These are phyloP conservation scores for Atta colombica DNA, from an alignment of 1,140 invertebrate species.

Conservation along the genomic window DNA sequence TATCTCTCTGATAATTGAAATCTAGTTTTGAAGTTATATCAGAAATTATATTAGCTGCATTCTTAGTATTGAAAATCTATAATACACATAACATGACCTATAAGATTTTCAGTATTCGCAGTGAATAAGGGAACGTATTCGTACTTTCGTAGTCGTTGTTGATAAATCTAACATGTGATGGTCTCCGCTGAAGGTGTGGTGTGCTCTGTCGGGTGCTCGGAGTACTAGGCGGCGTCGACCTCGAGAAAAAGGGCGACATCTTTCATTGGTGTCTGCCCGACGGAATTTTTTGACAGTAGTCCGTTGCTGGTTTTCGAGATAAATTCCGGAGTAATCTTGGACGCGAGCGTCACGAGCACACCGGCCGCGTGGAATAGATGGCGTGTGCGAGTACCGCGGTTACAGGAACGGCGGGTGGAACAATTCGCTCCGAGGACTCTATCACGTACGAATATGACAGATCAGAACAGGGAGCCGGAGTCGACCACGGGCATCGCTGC, in stretches of 20 bases:
- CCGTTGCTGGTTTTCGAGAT: background rate
- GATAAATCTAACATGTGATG: background rate
- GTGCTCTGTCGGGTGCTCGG: background rate
- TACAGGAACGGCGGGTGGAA: conserved; percentile 44
- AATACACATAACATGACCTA: no score
- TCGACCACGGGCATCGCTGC: background rate
- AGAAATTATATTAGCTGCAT: no score
- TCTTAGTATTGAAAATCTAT: no score
- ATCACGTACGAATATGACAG: conserved; percentile 58
- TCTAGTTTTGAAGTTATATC: no score
- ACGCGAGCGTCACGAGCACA: background rate
- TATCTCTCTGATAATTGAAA: no score
- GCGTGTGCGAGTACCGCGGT: conserved; percentile 51
- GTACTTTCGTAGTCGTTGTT: background rate
- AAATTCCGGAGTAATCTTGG: background rate
- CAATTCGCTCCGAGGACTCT: conserved; percentile 40
- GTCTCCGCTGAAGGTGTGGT: background rate
- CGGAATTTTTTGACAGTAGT: conserved; percentile 15
- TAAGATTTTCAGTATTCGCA: no score
- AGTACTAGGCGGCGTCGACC: background rate
- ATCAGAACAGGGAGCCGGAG: conserved; percentile 57
- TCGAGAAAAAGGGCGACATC: conserved; percentile 24
- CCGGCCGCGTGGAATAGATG: conserved; percentile 55
- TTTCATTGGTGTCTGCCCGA: conserved; percentile 1
- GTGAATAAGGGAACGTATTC: no score